These are phyloP conservation scores for Bradynema listronoti DNA, from an alignment of 1,140 invertebrate genomes.

Conservation along the genomic window DNA sequence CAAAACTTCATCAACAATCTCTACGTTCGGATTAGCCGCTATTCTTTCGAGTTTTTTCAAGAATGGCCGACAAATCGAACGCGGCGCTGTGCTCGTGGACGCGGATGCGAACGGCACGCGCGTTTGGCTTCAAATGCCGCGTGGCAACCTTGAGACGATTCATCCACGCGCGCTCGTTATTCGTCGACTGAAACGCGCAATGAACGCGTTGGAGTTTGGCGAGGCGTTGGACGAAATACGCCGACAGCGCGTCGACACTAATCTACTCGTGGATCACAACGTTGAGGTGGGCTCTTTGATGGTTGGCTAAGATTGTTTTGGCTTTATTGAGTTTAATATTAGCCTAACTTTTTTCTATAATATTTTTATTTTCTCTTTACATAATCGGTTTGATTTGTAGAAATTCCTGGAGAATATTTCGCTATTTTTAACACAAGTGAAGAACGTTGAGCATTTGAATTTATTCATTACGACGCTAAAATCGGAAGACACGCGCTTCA, in stretches of 20 bases:
- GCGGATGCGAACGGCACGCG: slow-evolving; percentile 64
- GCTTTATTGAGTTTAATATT: no score
- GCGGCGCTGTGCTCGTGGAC: slow-evolving; percentile 70
- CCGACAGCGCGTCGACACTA: slow-evolving; percentile 80
- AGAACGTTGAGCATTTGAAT: slow-evolving; percentile 40
- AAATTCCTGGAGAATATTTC: slow-evolving; percentile 64
- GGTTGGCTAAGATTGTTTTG: no score
- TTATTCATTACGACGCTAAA: slow-evolving; percentile 39
- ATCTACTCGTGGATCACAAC: slow-evolving; percentile 79
- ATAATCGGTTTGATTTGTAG: slow-evolving; percentile 7
- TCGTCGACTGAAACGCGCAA: slow-evolving; percentile 65
- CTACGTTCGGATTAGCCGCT: no score
- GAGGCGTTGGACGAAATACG: slow-evolving; percentile 71
- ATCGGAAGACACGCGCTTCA: slow-evolving; percentile 19
- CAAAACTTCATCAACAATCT: no score
- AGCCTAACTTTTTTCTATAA: background rate
- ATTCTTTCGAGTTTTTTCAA: no score
- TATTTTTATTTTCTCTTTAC: background rate
- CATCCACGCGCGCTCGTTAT: slow-evolving; percentile 73
- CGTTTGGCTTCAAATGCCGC: slow-evolving; percentile 77
- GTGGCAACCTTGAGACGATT: slow-evolving; percentile 82
- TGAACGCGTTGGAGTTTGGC: slow-evolving; percentile 62
- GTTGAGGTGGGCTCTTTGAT: slow-evolving; percentile 60
- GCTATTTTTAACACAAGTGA: slow-evolving; percentile 67
- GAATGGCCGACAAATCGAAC: slow-evolving; percentile 70